A percentile compares a stretch with the other conserved stretches of the same genome.
These are phyloP conservation scores for Melinaea marsaeus DNA, from an alignment of 2,888 invertebrate species.

Conservation along the genomic window DNA sequence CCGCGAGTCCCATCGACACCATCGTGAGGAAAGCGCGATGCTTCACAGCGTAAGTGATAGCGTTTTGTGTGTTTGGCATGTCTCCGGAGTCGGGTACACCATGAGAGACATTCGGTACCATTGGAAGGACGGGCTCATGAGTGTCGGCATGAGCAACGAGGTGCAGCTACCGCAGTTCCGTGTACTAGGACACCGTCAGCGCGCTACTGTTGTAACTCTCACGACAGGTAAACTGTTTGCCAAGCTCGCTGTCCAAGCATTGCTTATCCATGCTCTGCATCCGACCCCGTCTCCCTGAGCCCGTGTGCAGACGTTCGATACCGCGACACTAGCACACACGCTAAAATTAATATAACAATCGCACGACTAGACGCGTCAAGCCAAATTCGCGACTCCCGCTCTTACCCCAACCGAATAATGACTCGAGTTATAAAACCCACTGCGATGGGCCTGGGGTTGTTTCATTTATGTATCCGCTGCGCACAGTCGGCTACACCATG, in stretches of 20 bases:
- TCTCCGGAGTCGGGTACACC: conserved; percentile 94
- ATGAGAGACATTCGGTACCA: conserved; percentile 98
- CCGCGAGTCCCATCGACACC: conserved; percentile 50
- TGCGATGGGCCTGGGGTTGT: conserved; percentile 76
- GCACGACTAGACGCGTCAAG: conserved; percentile 68
- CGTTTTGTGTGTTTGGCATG: conserved; percentile 79
- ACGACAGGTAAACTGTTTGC: conserved; percentile 89
- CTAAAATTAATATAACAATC: conserved; percentile 66
- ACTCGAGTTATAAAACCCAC: conserved; percentile 75
- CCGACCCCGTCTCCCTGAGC: conserved; percentile 73
- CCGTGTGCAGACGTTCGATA: conserved; percentile 67
- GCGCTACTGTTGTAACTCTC: conserved; percentile 94
- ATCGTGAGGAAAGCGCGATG: conserved; percentile 55
- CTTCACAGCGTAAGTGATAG: conserved; percentile 77
- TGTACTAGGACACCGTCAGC: conserved; percentile 97
- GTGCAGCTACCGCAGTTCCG: conserved; percentile 98
- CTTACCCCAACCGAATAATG: conserved; percentile 68
- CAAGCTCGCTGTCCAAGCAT: conserved; percentile 63
- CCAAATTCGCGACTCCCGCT: conserved; percentile 62
- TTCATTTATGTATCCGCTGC: conserved; percentile 75
- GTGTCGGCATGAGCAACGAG: conserved; percentile 96
- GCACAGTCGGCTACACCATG: conserved; percentile 98
- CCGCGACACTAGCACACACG: conserved; percentile 72
- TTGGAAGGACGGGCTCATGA: conserved; percentile 95
- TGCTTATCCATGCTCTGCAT: conserved; percentile 63